phyloP scores from a whole-genome alignment of 30 jellyfish, hydroid and myxozoan species.

The Cassiopea andromeda region DNA sequence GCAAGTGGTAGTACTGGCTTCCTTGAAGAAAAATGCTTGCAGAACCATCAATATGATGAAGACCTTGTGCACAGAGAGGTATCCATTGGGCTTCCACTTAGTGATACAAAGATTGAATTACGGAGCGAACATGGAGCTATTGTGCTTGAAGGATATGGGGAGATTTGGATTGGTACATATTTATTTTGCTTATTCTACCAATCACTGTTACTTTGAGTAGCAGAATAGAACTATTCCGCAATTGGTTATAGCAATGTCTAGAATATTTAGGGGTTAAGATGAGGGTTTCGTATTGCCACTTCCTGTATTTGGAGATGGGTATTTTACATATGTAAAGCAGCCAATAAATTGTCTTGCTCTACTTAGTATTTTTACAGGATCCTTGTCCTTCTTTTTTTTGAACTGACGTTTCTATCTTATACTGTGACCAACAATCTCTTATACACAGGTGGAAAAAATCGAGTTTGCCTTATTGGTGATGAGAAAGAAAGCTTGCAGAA shows the following conservation, averaged over 20 bases:
- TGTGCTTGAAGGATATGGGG: conserved; percentile 55
- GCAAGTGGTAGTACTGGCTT: background rate
- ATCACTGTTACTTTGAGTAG: too few species aligned
- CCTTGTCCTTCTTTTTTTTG: too few species aligned
- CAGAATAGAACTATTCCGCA: too few species aligned
- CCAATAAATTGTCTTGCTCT: too few species aligned
- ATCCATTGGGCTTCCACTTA: conserved; percentile 65
- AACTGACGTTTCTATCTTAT: background rate
- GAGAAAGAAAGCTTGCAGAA: conserved; percentile 34
- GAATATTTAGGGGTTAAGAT: too few species aligned
- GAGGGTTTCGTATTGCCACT: too few species aligned
- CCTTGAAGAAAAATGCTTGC: background rate
- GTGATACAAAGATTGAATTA: conserved; percentile 55
- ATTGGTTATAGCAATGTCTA: too few species aligned
- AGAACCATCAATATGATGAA: background rate
- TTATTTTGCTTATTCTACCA: background rate
- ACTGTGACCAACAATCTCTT: background rate
- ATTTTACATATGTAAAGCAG: too few species aligned
- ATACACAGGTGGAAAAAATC: conserved; percentile 67
- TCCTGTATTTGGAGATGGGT: too few species aligned
- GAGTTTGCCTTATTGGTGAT: conserved; percentile 67
- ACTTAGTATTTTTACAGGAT: too few species aligned
- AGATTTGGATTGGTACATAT: conserved; percentile 72
- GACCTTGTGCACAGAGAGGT: background rate
- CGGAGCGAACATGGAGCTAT: conserved; percentile 29